phyloP scores from a whole-genome alignment of 2,888 invertebrate species.

The Ormyrus labotus region DNA sequence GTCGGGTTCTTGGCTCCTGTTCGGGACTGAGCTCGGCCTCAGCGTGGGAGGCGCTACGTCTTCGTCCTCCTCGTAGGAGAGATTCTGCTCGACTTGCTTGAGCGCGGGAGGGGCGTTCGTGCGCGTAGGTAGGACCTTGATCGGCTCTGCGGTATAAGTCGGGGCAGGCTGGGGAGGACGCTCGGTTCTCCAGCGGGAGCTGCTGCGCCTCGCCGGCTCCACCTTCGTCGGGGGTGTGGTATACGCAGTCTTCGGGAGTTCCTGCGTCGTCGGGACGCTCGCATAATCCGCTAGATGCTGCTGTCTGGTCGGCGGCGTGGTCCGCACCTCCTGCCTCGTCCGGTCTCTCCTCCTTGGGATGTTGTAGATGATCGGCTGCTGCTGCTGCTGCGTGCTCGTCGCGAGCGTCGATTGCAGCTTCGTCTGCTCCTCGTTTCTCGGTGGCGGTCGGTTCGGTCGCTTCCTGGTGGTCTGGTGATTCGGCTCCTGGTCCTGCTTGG shows the following conservation, averaged over 20 bases:
- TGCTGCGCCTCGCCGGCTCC: no score
- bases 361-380: background rate
- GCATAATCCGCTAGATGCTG: background rate
- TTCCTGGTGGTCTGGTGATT: no score
- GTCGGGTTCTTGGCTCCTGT: background rate
- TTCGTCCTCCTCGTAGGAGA: background rate
- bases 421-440: no score
- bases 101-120: no score
- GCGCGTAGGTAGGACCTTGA: no score
- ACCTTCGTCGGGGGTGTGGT: no score
- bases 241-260: background rate
- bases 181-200: no score
- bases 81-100: no score
- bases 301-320: background rate
- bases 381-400: background rate
- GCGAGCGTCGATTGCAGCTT: background rate
- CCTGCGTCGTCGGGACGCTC: background rate
- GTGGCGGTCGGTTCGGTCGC: no score
- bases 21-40: background rate
- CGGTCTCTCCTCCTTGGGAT: constrained; percentile 14
- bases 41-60: constrained; percentile 14
- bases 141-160: no score
- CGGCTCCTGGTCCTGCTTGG: background rate
- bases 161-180: no score
- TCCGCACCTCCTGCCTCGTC: background rate